Conservation (phyloP, 2,888 invertebrate genomes). For the Chloromyia formosa region DNA sequence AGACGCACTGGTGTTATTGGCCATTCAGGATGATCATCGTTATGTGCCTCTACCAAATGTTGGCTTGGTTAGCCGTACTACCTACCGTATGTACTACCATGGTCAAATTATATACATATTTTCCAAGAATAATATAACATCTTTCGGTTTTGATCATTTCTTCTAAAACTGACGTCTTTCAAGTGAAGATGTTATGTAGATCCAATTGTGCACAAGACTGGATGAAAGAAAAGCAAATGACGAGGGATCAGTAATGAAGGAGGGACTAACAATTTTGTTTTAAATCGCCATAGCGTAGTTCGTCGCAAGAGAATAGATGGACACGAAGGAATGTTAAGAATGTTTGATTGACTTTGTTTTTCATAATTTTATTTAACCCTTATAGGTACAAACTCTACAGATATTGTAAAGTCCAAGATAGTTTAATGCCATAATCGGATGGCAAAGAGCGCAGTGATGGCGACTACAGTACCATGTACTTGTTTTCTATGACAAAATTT, state of each 20-base stretch:
- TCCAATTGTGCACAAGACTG: conserved; percentile 27
- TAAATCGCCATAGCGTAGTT: conserved; percentile 11
- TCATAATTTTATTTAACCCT: conserved; percentile 5
- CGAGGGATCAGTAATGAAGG: conserved; percentile 7
- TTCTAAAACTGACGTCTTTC: conserved; percentile 32
- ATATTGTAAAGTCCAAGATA: too few species aligned
- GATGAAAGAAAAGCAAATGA: background rate
- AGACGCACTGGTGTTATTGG: too few species aligned
- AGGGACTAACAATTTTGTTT: conserved; percentile 30
- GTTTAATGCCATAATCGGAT: too few species aligned
- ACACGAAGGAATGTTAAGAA: conserved; percentile 26
- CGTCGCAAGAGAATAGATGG: background rate
- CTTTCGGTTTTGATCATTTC: conserved; percentile 25
- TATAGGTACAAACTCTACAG: background rate
- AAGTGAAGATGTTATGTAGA: background rate
- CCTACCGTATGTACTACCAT: too few species aligned
- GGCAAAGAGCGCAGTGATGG: too few species aligned
- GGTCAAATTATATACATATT: too few species aligned
- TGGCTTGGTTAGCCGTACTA: too few species aligned
- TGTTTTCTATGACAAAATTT: too few species aligned
- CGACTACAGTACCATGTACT: too few species aligned
- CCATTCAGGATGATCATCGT: too few species aligned
- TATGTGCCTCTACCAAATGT: too few species aligned
- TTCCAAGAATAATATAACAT: conserved; percentile 28
- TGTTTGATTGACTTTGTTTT: conserved; percentile 4